Conservation (phyloP, 2,113 vertebrate genomes). For the Phaetusa simplex region DNA sequence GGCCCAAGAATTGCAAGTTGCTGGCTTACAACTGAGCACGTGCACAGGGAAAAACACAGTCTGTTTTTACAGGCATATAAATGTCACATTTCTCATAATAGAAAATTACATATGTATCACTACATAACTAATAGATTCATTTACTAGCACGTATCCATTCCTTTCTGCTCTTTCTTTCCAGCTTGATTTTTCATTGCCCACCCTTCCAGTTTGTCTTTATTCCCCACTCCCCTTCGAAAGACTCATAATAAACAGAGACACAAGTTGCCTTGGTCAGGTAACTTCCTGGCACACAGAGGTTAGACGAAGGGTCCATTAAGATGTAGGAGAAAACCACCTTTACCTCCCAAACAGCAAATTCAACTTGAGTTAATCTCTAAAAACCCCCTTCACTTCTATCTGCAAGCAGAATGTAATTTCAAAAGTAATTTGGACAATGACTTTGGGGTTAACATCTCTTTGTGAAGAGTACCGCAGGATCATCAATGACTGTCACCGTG, state of each 20-base stretch:
- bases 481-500: not conserved
- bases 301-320: not conserved
- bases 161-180: not conserved
- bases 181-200: not conserved
- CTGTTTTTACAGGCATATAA: not conserved
- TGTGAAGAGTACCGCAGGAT: not conserved
- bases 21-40: not conserved
- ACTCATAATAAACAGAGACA: not conserved
- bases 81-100: not conserved
- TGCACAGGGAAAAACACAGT: accelerated
- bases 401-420: not conserved
- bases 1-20: not conserved
- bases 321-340: not conserved
- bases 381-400: not conserved
- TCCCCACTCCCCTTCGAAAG: not conserved
- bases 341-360: not conserved
- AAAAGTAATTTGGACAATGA: not conserved
- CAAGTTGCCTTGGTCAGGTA: not conserved
- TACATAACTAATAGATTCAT: not conserved
- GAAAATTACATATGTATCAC: not conserved
- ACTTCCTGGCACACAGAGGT: not conserved
- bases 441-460: not conserved
- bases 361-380: not conserved
- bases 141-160: not conserved
- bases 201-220: not conserved